Evolutionary conservation across 1,140 invertebrate genomes (phyloP).

Genomic region (Archegozetes longisetosus): DNA sequence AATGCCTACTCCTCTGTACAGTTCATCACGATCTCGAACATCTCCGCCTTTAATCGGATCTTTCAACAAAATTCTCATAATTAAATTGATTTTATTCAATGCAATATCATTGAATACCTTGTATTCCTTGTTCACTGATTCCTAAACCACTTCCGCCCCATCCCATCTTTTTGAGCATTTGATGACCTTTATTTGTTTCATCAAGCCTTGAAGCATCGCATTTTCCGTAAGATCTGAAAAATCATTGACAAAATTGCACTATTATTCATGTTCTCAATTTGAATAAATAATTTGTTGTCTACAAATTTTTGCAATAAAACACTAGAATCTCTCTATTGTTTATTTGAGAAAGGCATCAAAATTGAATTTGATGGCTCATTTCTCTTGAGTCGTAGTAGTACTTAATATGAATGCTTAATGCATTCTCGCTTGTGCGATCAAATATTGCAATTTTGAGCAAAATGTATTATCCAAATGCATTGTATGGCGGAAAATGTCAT

Average conservation of each 20-base stretch:
- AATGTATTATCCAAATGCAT: no score
- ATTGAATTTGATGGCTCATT: no score
- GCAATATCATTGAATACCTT: constrained; percentile 26
- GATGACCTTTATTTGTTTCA: constrained; percentile 83
- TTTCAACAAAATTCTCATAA: not conserved
- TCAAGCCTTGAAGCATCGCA: constrained; percentile 37
- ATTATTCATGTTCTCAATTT: not conserved
- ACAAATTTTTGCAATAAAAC: no score
- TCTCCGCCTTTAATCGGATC: constrained; percentile 81
- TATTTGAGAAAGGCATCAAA: no score
- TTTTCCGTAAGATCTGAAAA: constrained; percentile 28
- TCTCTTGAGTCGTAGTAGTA: no score
- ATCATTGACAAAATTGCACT: not conserved
- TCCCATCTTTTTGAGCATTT: constrained; percentile 83
- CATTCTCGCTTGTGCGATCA: no score
- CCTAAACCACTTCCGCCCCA: constrained; percentile 74
- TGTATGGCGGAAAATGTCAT: no score
- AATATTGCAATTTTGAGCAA: no score
- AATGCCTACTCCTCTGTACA: constrained; percentile 64
- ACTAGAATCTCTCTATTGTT: no score
- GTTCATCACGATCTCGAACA: constrained; percentile 71
- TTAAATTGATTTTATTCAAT: constrained; percentile 1
- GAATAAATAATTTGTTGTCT: no score
- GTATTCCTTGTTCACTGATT: constrained; percentile 80
- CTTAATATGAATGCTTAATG: no score